Base-by-base conservation (phyloP, 2,888 invertebrate species). In the Tryphoninae sp. region DNA sequence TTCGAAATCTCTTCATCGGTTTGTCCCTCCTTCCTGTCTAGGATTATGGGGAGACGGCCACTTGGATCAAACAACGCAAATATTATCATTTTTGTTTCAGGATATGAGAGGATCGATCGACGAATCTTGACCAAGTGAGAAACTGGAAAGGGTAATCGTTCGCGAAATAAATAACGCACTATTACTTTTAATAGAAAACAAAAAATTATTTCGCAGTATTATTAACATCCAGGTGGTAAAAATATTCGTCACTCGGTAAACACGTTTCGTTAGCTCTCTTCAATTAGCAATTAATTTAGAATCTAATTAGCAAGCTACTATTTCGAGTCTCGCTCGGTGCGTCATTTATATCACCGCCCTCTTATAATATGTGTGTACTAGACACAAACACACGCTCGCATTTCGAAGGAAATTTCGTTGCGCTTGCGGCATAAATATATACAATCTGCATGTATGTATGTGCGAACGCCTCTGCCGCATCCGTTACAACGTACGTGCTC, bases 401-500 rank as follows among this genome's bases (percentile, higher is more conserved):
- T 33, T 33, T 33, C 33, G 33, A 33, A 61, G 11, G 72, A 76
- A 78, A 81, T 81, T 83, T 75, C 72, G 81, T 78, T 83, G 75
- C 68, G 78, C 61, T 75, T 75, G 80, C 80, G 58, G 59, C 33
- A 49, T 68, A 23, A 33, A 76, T 55, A n/a, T n/a, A 51, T 49
- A 61, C 45, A 40, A 11, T 26, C 13, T 61, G 33, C 22, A 53
- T 11, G 40, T 68, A 22, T 22, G 19, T 58, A 16, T 71, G 49
- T 61, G 53, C 23, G 26, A 40, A 45, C 16, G 51, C 40, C 55
- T 69, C 61, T 42, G 69, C 62, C 67, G 78, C 81, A 83, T 83
- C 73, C 81, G 75, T 83, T 80, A 75, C 81, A 64, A 67, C 55
- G 58, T 84, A 80, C 83, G 80, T 82, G 80, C 64, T 74, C 74